These are phyloP conservation scores for Holotrichia oblita DNA, from an alignment of 1,140 invertebrate genomes.

Conservation along the genomic window DNA sequence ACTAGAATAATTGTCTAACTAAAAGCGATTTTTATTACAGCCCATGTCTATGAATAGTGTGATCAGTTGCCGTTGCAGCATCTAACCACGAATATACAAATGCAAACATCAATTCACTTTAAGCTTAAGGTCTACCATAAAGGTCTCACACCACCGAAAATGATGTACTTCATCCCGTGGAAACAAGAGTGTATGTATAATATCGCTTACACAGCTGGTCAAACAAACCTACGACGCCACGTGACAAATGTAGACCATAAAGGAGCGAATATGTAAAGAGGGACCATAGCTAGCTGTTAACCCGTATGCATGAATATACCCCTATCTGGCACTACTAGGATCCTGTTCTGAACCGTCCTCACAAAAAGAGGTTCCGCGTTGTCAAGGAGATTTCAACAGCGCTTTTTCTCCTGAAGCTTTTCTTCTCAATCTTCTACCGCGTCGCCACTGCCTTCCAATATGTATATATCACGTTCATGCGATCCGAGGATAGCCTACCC, in stretches of 20 bases:
- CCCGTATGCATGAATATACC: slow-evolving; percentile 27
- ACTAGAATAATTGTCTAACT: too few relatives aligned
- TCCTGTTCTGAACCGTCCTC: background rate
- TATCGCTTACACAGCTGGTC: slow-evolving; percentile 34
- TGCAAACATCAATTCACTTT: background rate
- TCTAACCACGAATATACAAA: too few relatives aligned
- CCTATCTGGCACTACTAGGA: background rate
- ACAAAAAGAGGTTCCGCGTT: slow-evolving; percentile 1
- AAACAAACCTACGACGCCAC: slow-evolving; percentile 24
- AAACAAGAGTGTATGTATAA: background rate
- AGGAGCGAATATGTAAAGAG: slow-evolving; percentile 5
- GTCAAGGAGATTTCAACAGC: background rate
- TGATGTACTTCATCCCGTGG: background rate
- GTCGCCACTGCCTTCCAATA: slow-evolving; percentile 2
- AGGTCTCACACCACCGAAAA: background rate
- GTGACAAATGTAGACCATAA: slow-evolving; percentile 28
- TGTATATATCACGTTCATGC: slow-evolving; percentile 10
- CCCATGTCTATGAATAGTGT: too few relatives aligned
- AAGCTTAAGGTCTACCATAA: background rate
- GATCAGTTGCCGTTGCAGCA: too few relatives aligned
- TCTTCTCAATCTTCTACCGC: background rate
- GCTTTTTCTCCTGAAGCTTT: background rate
- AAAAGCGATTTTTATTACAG: too few relatives aligned
- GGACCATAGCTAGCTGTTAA: background rate
- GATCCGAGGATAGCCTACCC: background rate